A percentile compares a stretch with the other conserved stretches of the same genome.
These are phyloP conservation scores for Isoperla grammatica DNA, from an alignment of 2,888 invertebrate genomes.

Conservation along the genomic window DNA sequence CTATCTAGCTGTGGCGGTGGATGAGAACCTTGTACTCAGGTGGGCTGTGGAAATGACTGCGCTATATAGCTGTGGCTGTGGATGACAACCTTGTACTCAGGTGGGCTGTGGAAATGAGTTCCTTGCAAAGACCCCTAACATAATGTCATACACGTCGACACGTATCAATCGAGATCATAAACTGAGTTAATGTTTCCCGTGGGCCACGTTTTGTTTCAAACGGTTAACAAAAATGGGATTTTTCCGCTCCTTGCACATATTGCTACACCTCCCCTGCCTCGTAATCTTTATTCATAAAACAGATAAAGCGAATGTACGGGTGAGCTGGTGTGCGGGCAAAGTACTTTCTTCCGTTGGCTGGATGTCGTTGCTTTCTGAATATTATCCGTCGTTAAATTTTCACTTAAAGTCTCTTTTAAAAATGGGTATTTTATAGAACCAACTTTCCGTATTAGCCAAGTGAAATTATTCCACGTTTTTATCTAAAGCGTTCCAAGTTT, in stretches of 20 bases:
- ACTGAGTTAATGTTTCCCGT: not conserved
- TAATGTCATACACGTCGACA: not conserved
- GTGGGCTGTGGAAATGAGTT: no score
- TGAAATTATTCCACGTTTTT: conserved; percentile 16
- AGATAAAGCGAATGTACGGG: not conserved
- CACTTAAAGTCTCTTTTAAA: not conserved
- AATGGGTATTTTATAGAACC: conserved; percentile 1
- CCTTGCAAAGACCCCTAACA: no score
- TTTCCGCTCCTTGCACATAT: not conserved
- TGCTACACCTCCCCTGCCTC: not conserved
- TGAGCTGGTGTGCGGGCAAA: not conserved
- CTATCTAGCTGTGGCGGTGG: no score
- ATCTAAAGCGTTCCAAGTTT: conserved; percentile 7
- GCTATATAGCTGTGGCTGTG: no score
- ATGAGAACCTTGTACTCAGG: no score
- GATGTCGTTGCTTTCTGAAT: not conserved
- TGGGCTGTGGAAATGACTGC: no score
- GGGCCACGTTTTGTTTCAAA: not conserved
- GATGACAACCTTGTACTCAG: no score
- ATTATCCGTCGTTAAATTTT: not conserved
- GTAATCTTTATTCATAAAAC: conserved; percentile 6
- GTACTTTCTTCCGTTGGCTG: no score
- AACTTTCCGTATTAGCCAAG: conserved; percentile 6
- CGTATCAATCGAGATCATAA: not conserved
- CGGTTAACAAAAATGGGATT: not conserved